Conservation (phyloP, 2,888 invertebrate species). For the Monochamus alternatus region DNA sequence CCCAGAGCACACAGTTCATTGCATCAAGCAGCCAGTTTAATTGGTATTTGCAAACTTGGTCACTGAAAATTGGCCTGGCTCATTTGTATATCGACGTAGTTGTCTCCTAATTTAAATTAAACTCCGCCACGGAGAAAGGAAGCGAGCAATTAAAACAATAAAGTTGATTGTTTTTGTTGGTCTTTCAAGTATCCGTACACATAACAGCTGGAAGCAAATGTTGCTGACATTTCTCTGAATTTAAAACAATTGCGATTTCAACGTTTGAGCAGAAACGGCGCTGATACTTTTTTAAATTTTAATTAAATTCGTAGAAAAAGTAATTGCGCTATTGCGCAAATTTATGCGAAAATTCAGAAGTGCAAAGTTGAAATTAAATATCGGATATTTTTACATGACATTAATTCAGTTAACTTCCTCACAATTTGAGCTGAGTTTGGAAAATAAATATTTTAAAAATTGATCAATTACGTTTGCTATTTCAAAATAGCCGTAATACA, state of each 20-base stretch:
- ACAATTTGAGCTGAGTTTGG: too few species aligned
- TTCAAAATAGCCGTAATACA: too few species aligned
- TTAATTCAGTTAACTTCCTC: too few species aligned
- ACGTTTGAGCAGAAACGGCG: too few species aligned
- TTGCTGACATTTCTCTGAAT: background rate
- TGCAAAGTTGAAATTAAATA: too few species aligned
- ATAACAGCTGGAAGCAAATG: constrained; percentile 27
- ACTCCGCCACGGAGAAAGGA: constrained; percentile 41
- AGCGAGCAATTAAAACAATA: constrained; percentile 55
- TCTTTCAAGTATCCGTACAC: constrained; percentile 19
- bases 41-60: constrained; percentile 4
- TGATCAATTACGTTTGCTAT: too few species aligned
- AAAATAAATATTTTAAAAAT: too few species aligned
- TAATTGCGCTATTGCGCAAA: too few species aligned
- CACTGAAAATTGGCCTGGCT: constrained; percentile 14
- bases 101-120: constrained; percentile 22
- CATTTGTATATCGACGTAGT: constrained; percentile 21
- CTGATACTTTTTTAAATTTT: too few species aligned
- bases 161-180: constrained; percentile 47
- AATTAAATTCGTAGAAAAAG: too few species aligned
- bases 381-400: too few species aligned
- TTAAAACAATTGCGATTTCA: background rate
- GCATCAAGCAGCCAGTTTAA: background rate
- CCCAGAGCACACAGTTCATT: background rate
- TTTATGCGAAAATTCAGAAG: too few species aligned